Conservation (phyloP, 2,888 invertebrate species). For the Thera britannica region DNA sequence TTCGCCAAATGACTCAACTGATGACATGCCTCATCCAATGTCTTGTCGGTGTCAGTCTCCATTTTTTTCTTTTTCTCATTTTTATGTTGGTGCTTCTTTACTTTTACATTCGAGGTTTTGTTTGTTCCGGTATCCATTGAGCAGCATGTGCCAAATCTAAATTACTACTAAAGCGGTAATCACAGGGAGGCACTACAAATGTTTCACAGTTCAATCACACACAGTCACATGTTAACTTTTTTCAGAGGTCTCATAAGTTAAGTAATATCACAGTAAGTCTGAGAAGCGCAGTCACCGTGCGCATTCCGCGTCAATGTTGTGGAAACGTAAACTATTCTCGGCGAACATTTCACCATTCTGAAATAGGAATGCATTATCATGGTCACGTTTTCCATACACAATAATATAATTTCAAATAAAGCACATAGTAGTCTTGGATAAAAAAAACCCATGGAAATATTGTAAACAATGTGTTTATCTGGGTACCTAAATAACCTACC, state of each 20-base stretch:
- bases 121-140: constrained; percentile 75
- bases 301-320: constrained; percentile 56
- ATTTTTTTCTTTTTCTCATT: constrained; percentile 78
- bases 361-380: constrained; percentile 48
- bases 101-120: constrained; percentile 56
- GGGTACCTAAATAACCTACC: neutral
- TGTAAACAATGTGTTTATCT: neutral
- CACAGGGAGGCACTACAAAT: constrained; percentile 53
- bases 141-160: constrained; percentile 65
- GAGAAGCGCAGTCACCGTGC: constrained; percentile 64
- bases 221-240: constrained; percentile 71
- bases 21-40: constrained; percentile 53
- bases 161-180: constrained; percentile 49
- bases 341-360: constrained; percentile 64
- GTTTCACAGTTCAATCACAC: constrained; percentile 51
- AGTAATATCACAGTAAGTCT: constrained; percentile 65
- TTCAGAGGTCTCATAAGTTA: constrained; percentile 54
- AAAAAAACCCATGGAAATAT: neutral
- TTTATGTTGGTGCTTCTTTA: constrained; percentile 63
- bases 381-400: constrained; percentile 45
- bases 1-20: constrained; percentile 55
- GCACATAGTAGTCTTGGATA: constrained; percentile 31
- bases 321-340: constrained; percentile 54
- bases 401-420: constrained; percentile 26
- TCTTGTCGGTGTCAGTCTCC: constrained; percentile 49